Evolutionary conservation across 37 sponge, comb jelly and placozoan genomes (phyloP), one percentile per base, ranked within the genome.

Genomic region (Halisarca cf. caerulea): DNA sequence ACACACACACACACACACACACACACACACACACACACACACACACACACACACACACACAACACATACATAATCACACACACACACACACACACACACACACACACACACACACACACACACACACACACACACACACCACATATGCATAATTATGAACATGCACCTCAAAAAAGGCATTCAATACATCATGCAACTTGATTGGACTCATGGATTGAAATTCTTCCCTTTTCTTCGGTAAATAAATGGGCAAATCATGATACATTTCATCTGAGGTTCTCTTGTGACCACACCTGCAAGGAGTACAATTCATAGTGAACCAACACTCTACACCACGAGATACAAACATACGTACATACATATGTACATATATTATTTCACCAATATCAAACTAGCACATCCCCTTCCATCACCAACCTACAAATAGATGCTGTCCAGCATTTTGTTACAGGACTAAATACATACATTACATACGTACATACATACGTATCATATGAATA

Each of bases 121-220:
- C 51, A 47, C 51, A 47, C 51, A 47, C 51, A 47, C 51, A 47
- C 24, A 61, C 64, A 68, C 69, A 68, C 69, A 68, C 69, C 69
- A 68, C 35, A 41, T 44, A 74, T 1, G 2, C 7, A 28, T 28
- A 15, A 2, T 32, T 28, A 35, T 21, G 35, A n/a, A 28, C 77
- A 43, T 44, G 23, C 42, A 74, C 77, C 77, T 74, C 77, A 74
- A 74, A 74, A 14, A 74, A 74, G 0, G 77, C 77, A 74, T 40
- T 74, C 44, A 74, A 14, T 17, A 74, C 37, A 39, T 74, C 42
- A n/a, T 74, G 77, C 44, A 74, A 24, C 41, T 74, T 74, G 41
- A 74, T 38, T 9, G 77, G 77, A 3, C 23, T 44, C 77, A 74
- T 74, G 17, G 44, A 20, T 1, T 40, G n/a, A 21, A 43, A 25